Conservation (phyloP, 1,140 invertebrate species). For the Cephus cinctus region DNA sequence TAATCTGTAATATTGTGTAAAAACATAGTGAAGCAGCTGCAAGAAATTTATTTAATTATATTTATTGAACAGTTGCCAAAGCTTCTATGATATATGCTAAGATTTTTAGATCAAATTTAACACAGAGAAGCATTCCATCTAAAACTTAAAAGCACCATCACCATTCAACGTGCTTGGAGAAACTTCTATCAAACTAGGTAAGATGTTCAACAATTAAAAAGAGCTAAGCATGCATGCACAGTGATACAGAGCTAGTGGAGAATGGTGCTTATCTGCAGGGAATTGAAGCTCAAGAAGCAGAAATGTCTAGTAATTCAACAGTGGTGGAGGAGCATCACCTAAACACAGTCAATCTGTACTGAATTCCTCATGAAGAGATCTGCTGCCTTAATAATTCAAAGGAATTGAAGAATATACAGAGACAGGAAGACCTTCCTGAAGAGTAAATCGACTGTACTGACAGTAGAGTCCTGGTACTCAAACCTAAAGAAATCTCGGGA, state of each 20-base stretch:
- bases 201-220: slow-evolving; percentile 15
- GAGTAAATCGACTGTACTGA: slow-evolving; percentile 19
- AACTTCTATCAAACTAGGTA: slow-evolving; percentile 19
- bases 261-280: slow-evolving; percentile 6
- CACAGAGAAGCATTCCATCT: slow-evolving; percentile 23
- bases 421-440: slow-evolving; percentile 17
- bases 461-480: slow-evolving; percentile 33
- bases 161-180: slow-evolving; percentile 37
- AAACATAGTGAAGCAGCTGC: too few species aligned
- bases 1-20: too few species aligned
- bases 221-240: slow-evolving; percentile 19
- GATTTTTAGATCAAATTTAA: too few species aligned
- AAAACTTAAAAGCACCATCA: slow-evolving; percentile 9
- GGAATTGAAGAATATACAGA: slow-evolving; percentile 29
- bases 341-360: slow-evolving; percentile 7
- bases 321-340: slow-evolving; percentile 26
- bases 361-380: slow-evolving; percentile 14
- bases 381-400: slow-evolving; percentile 25
- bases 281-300: slow-evolving; percentile 9
- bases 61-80: too few species aligned
- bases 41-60: too few species aligned
- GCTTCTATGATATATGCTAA: too few species aligned
- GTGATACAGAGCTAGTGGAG: slow-evolving; percentile 34
- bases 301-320: slow-evolving; percentile 28
- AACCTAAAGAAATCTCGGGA: slow-evolving; percentile 17